A percentile compares a stretch with the other conserved stretches of the same genome.
phyloP scores from a whole-genome alignment of 2,113 vertebrate genomes.

The Lucifuga dentata region DNA sequence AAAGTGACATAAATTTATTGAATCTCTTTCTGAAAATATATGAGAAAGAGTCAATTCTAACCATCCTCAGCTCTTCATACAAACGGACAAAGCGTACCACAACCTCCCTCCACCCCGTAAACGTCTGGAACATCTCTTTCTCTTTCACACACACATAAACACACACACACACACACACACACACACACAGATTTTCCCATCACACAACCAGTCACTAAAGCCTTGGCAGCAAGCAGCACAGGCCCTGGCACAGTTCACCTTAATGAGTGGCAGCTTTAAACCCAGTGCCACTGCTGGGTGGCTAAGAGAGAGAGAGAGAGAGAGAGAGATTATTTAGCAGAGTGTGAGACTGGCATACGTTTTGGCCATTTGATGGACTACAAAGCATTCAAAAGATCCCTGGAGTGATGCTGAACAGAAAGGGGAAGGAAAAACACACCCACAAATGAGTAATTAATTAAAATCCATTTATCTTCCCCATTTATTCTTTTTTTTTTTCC shows the following conservation, averaged over 20 bases:
- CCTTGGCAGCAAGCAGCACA: slow-evolving; percentile 65
- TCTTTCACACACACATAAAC: too few relatives aligned
- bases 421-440: slow-evolving; percentile 45
- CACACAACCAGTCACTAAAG: slow-evolving; percentile 54
- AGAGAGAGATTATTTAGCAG: slow-evolving; percentile 45
- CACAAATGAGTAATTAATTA: slow-evolving; percentile 76
- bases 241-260: slow-evolving; percentile 78
- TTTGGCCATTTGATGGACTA: slow-evolving; percentile 63
- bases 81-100: too few relatives aligned
- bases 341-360: slow-evolving; percentile 54
- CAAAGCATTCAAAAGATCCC: slow-evolving; percentile 60
- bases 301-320: slow-evolving; percentile 38
- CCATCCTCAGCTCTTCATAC: too few relatives aligned
- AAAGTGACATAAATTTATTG: too few relatives aligned
- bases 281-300: slow-evolving; percentile 57
- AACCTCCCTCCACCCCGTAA: slow-evolving; percentile 19
- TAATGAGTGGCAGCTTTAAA: slow-evolving; percentile 76
- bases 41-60: too few relatives aligned
- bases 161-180: slow-evolving; percentile 39
- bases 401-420: slow-evolving; percentile 55
- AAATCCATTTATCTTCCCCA: slow-evolving; percentile 68
- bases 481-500: slow-evolving; percentile 44
- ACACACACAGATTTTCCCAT: slow-evolving; percentile 41
- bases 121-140: slow-evolving; percentile 57
- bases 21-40: too few relatives aligned